Base-by-base conservation (phyloP, 1,140 invertebrate species). In the Batillaria attramentaria region DNA sequence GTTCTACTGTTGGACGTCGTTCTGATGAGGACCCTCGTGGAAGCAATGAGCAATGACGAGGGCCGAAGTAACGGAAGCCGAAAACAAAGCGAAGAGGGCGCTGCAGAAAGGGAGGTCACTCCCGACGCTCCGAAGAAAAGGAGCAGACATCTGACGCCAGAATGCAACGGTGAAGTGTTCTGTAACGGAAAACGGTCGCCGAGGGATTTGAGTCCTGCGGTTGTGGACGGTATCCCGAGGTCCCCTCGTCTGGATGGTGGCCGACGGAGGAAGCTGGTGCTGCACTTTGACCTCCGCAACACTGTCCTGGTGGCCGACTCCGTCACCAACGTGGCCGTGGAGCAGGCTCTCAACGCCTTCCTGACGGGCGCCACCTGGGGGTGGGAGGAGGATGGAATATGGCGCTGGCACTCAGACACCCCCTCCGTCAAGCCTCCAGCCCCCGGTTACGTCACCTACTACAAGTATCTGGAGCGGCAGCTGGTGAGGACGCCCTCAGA, bases 251-350 rank as follows among this genome's bases (percentile, higher is more conserved):
- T 65, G 60, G 54, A 31, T 16, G 79, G 35, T 28, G 68, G 68
- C n/a, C 76, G 83, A 70, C 78, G 66, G 69, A 82, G 87, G 74
- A 90, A 90, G 79, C 83, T 90, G n/a, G 77, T 90, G n/a, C 81
- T 90, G 28, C 89, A 90, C 81, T 85, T 90, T 76, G 89, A 90
- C 73, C 84, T 90, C 33, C 77, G 89, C 35, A 90, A 90, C 81
- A 90, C 89, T 0, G 83, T 90, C 39, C 79, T 90, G 5, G 89
- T 90, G 13, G 87, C 89, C 3, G 89, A 90, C 77, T 89, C 88
- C 5, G 85, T 90, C 3, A 90, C 89, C 1, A 87, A 89, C 69
- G 86, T 89, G 0, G 81, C 83, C 6, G 85, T 90, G 72, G 89
- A 90, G 76, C 87, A 90, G 79, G 89, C 89, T 3, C 78, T 90